Base-by-base conservation (phyloP, 2,888 invertebrate species). In the Caradrina clavipalpis region DNA sequence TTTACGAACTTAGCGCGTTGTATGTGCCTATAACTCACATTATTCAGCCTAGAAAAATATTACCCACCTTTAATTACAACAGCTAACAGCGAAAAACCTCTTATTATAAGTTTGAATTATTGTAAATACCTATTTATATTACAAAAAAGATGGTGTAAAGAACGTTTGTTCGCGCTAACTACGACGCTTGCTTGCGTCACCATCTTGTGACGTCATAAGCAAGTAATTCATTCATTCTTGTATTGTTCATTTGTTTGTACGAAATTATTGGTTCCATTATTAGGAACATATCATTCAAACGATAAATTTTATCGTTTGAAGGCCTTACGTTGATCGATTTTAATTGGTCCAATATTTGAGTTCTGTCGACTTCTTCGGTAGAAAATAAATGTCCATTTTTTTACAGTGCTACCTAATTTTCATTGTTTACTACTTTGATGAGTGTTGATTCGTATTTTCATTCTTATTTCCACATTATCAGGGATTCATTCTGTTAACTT, bases 91-190 rank as follows among this genome's bases (percentile, higher is more conserved):
- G 55, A 54, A 73, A 76, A 64, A 65, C 56, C 49, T 55, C 50
- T 59, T 51, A 69, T 79, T 65, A 75, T 60, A 66, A 66, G 51
- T 31, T 69, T 58, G 69, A 62, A 80, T 81, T 81, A 77, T 80
- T 73, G 51, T 73, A 51, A 73, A 45, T 45, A 45, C 15, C 17
- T 45, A 39, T 45, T 17, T 45, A 45, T 15, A 17, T 45, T 11
- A 53, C 22, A 57, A 62, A 53, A 58, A 65, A 62, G 47, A 62
- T 63, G 47, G 26, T 39, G 19, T 60, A 51, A 55, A 56, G 53
- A 45, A 55, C 58, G 54, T 49, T 51, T 54, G 31, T 61, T 73
- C 67, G 39, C 57, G 54, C 54, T 35, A 69, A 56, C 77, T 51
- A 69, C 77, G 76, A 62, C 80, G 68, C 45, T 73, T 54, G 54